Percentiles rank a stretch among this genome's conserved stretches.
phyloP scores from a whole-genome alignment of 2,888 invertebrate genomes.

The Ypsolopha scabrella region DNA sequence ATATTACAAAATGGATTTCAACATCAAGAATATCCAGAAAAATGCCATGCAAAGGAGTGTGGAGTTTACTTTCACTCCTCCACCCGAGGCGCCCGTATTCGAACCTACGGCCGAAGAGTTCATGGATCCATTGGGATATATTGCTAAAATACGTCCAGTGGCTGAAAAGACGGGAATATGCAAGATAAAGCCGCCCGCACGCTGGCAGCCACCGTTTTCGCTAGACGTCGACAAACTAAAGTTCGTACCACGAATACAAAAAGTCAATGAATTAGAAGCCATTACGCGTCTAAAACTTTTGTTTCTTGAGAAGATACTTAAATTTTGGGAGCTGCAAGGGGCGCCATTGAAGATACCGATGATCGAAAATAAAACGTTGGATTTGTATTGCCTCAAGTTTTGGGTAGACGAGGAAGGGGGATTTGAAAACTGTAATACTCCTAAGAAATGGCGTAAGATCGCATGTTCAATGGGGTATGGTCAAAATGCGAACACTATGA shows the following conservation, averaged over 20 bases:
- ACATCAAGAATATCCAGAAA: constrained; percentile 57
- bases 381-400: constrained; percentile 75
- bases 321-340: constrained; percentile 81
- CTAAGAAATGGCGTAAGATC: constrained; percentile 77
- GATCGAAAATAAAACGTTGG: constrained; percentile 77
- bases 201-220: constrained; percentile 85
- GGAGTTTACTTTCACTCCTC: constrained; percentile 62
- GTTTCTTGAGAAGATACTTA: constrained; percentile 79
- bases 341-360: constrained; percentile 74
- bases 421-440: constrained; percentile 70
- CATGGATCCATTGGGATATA: constrained; percentile 78
- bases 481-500: constrained; percentile 66
- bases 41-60: constrained; percentile 65
- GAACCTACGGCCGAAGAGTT: constrained; percentile 80
- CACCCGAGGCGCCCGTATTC: constrained; percentile 78
- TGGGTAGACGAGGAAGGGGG: constrained; percentile 70
- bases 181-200: constrained; percentile 80
- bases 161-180: constrained; percentile 81
- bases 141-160: constrained; percentile 78
- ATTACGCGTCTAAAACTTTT: constrained; percentile 78
- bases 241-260: constrained; percentile 66
- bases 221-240: constrained; percentile 76
- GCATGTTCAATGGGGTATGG: constrained; percentile 73
- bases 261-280: constrained; percentile 73
- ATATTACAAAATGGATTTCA: constrained; percentile 36